Base-by-base conservation (phyloP, 2,797 vertebrate species). In the Sebastolobus alascanus region DNA sequence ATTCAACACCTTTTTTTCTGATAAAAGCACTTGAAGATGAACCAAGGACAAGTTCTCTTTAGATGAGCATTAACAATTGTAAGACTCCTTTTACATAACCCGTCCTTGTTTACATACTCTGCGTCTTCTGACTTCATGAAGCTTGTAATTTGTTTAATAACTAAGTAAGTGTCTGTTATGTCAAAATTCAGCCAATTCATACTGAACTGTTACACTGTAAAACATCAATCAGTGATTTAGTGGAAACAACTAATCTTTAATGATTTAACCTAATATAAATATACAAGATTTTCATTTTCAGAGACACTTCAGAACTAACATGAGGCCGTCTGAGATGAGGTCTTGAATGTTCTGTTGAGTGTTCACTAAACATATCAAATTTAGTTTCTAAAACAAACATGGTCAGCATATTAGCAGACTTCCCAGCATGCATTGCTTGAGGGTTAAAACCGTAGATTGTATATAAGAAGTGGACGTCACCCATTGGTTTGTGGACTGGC, bases 1-100 rank as follows among this genome's bases (percentile, higher is more conserved):
- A 90, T 90, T 89, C 79, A 67, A 46, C 13, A 38, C 9, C 40
- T 79, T 68, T 37, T 16, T 43, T 56, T 59, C 29, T 72, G 55
- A 70, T 73, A 73, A 86, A 85, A 77, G 40, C 52, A 71, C 40
- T 71, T 75, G 20, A 74, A 83, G 65, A 74, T 79, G 40, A 74
- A 71, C 27, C 27, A 64, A 73, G 73, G 52, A 73, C 31, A 61
- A 66, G n/a, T 63, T 85, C 38, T 84, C 37, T 71, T 18, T n/a
- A 35, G 55, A 77, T 25, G 66, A 73, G 29, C 25, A 71, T 7
- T 27, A 77, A 77, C 20, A 73, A 6, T 13, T 37, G 1, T 11
- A 20, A 11, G 20, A 59, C 29, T 65, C 12, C 22, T 73, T 10
- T 22, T 14, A 65, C n/a, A 20, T 46, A 55, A 76, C 33, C 63